A percentile compares a stretch with the other conserved stretches of the same genome.
These are phyloP conservation scores for Eristalis intricaria DNA, from an alignment of 2,888 invertebrate species.

Conservation along the genomic window DNA sequence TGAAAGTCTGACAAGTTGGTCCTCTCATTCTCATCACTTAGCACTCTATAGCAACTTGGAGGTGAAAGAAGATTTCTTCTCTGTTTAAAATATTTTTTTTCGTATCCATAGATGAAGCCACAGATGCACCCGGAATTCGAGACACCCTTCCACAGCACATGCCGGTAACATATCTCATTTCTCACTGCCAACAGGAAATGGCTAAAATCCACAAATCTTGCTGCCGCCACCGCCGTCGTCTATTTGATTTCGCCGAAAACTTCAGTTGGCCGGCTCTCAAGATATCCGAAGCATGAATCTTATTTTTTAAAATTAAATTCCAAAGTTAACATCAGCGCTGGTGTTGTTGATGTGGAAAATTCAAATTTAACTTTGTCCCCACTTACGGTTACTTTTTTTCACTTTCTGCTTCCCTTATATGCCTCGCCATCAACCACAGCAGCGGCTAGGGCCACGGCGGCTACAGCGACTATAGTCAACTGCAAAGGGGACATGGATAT, in stretches of 20 bases:
- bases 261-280: conserved; percentile 47
- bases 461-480: background rate
- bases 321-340: conserved; percentile 39
- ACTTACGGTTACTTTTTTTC: background rate
- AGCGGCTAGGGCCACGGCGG: background rate
- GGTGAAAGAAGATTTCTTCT: too few species aligned
- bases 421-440: background rate
- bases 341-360: conserved; percentile 59
- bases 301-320: conserved; percentile 66
- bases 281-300: conserved; percentile 60
- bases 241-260: conserved; percentile 11
- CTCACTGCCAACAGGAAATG: background rate
- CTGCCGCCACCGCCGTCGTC: background rate
- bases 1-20: too few species aligned
- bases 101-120: too few species aligned
- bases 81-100: too few species aligned
- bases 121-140: too few species aligned
- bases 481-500: conserved; percentile 25
- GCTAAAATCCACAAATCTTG: background rate
- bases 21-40: too few species aligned
- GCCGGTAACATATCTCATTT: background rate
- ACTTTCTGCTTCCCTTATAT: background rate
- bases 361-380: conserved; percentile 44
- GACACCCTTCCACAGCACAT: too few species aligned
- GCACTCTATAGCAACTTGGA: too few species aligned